Evolutionary conservation across 2,797 vertebrate species (phyloP), one percentile per base, ranked within the genome.

Genomic region (Balearica regulorum): DNA sequence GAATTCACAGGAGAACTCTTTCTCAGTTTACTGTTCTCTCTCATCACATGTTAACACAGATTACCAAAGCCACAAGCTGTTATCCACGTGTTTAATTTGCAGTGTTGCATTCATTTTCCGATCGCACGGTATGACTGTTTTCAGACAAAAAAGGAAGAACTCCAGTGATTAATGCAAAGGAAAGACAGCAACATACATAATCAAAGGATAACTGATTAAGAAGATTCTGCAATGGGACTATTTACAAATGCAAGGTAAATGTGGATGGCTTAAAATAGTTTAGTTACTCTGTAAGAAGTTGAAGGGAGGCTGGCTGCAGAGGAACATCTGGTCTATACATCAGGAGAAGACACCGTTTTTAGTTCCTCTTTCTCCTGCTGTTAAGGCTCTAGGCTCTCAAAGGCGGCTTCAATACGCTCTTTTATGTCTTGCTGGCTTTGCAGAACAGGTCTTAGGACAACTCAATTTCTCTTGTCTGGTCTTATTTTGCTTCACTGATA

Each of bases 1-100:
- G 87, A 97, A 97, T 97, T 87, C 97, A 91, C 97, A 96, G 68
- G 96, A 95, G 97, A 93, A 76, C 90, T 66, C 91, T 15, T 76
- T 73, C 62, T 83, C 53, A 73, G 82, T 94, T 95, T 96, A 88
- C 92, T 95, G 1, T 57, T 93, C 16, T 49, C 89, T 79, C 95
- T 69, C 16, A 8, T 93, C 96, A 87, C 90, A 54, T 8, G 31
- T 9, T 92, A 93, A 73, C 90, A 81, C 76, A 83, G 88, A 39
- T 75, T 51, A 64, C 89, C 7, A 10, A 48, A 71, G 92, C 89
- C 89, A 75, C 16, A 9, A 68, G 79, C 83, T 21, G 1, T 26
- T 61, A 71, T 16, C 60, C 83, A 44, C 0, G 26, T 58, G 90
- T 91, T 93, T 72, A 35, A 83, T 55, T 83, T 58, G 68, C 91